phyloP scores from a whole-genome alignment of 1,140 invertebrate species.

The Pollicipes pollicipes region DNA sequence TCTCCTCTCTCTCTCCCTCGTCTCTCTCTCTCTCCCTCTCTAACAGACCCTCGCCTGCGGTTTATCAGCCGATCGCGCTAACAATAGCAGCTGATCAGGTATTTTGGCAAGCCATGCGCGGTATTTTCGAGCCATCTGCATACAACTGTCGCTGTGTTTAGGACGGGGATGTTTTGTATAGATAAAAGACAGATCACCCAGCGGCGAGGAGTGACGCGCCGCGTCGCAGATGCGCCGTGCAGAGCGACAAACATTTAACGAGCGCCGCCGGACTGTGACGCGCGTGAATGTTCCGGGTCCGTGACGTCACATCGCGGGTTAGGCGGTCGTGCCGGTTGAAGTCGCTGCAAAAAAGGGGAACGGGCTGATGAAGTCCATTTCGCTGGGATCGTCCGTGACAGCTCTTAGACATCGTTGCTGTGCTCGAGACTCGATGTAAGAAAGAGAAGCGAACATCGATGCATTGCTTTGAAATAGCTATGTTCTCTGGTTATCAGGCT shows the following conservation, averaged over 20 bases:
- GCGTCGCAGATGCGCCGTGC: neutral
- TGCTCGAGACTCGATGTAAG: too few species aligned
- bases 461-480: too few species aligned
- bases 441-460: too few species aligned
- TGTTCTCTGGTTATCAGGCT: too few species aligned
- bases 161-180: neutral
- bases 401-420: too few species aligned
- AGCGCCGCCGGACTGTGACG: too few species aligned
- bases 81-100: neutral
- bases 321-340: neutral
- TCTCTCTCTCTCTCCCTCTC: neutral
- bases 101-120: slow-evolving; percentile 1
- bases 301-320: neutral
- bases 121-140: neutral
- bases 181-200: neutral
- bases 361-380: too few species aligned
- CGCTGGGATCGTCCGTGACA: too few species aligned
- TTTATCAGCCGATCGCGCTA: neutral
- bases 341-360: too few species aligned
- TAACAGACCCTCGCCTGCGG: too few species aligned
- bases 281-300: neutral
- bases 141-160: neutral
- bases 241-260: neutral
- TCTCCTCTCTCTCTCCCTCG: neutral
- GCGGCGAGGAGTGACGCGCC: neutral